Percentiles rank a stretch among this genome's conserved stretches.
Evolutionary conservation across 2,113 vertebrate genomes (phyloP).

Genomic region (Stigmatopora nigra): DNA sequence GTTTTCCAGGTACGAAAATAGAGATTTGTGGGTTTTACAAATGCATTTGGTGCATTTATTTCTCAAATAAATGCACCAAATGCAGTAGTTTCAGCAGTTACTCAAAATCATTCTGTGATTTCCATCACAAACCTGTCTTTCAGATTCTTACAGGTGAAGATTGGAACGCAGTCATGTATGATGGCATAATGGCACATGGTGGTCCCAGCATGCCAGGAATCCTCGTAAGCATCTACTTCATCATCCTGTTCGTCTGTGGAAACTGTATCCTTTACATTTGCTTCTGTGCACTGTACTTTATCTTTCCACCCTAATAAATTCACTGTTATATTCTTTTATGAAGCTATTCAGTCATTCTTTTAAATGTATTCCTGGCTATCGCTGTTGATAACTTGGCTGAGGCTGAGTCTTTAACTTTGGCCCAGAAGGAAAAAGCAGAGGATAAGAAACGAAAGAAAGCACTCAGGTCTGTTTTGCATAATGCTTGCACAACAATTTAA

Average conservation of each 20-base stretch:
- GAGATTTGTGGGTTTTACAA: not conserved
- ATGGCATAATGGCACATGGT: slow-evolving; percentile 90
- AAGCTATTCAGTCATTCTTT: slow-evolving; percentile 79
- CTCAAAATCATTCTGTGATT: not conserved
- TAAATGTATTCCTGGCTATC: slow-evolving; percentile 96
- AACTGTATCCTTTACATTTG: slow-evolving; percentile 84
- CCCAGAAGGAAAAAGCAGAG: slow-evolving; percentile 91
- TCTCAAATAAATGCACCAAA: not conserved
- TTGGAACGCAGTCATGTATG: slow-evolving; percentile 91
- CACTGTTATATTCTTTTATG: slow-evolving; percentile 49
- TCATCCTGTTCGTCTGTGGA: slow-evolving; percentile 88
- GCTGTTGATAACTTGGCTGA: slow-evolving; percentile 94
- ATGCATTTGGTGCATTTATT: not conserved
- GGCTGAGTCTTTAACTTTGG: slow-evolving; percentile 89
- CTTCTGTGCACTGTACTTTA: not conserved
- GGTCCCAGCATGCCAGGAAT: slow-evolving; percentile 85
- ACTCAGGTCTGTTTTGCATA: slow-evolving; percentile 66
- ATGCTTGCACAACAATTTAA: not conserved
- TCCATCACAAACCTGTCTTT: not conserved
- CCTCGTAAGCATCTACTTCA: slow-evolving; percentile 88
- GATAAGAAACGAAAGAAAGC: slow-evolving; percentile 82
- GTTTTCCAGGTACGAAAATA: slow-evolving; percentile 84
- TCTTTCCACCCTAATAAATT: not conserved
- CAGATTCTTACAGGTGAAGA: slow-evolving; percentile 93
- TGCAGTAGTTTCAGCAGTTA: too few species aligned